Evolutionary conservation across 2,113 vertebrate genomes (phyloP).

Genomic region (Piprites chloris): DNA sequence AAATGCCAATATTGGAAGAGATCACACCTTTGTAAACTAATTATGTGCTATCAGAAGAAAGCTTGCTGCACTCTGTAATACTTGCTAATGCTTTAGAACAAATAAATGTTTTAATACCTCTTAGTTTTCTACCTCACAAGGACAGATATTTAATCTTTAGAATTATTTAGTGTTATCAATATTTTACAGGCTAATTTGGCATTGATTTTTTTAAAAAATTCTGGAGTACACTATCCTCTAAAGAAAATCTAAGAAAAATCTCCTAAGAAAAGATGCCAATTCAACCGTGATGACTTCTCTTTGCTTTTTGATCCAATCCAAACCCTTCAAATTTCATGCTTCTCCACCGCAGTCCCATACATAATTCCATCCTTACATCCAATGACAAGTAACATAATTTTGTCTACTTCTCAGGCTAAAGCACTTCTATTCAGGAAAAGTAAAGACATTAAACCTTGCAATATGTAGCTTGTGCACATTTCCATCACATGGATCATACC

Average conservation of each 20-base stretch:
- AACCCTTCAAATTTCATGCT: neutral
- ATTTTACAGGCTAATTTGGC: neutral
- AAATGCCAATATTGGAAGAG: neutral
- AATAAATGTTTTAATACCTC: neutral
- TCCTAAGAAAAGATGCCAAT: neutral
- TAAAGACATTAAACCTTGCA: neutral
- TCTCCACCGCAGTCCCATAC: neutral
- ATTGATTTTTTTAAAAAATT: neutral
- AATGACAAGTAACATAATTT: neutral
- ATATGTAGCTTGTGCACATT: rapidly evolving
- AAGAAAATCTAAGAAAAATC: neutral
- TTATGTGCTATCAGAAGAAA: neutral
- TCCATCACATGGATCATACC: neutral
- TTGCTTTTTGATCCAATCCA: neutral
- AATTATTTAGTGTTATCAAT: neutral
- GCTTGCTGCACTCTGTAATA: neutral
- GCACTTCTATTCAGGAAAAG: neutral
- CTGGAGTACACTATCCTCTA: neutral
- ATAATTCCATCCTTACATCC: neutral
- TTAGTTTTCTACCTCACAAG: neutral
- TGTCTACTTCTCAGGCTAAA: neutral
- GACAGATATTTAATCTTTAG: neutral
- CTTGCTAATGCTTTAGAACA: neutral
- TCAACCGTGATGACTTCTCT: neutral
- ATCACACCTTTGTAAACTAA: neutral